These are phyloP conservation scores for Gyrodactylus bullatarudis DNA, from an alignment of 1,140 invertebrate species.

Conservation along the genomic window DNA sequence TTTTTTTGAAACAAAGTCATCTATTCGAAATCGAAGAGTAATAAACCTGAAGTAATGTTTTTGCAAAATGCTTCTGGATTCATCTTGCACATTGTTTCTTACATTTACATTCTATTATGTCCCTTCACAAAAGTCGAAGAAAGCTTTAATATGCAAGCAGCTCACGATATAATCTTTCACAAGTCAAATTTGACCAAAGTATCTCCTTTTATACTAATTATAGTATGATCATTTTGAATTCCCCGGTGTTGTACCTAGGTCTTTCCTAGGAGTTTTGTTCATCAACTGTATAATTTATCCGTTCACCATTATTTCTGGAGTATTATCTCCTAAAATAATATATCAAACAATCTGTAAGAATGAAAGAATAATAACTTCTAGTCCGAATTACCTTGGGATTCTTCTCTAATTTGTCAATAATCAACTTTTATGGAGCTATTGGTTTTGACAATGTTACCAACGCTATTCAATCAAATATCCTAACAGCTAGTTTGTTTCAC, in stretches of 20 bases:
- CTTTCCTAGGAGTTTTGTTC: constrained; percentile 63
- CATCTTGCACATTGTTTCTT: neutral
- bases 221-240: constrained; percentile 93
- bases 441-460: neutral
- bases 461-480: neutral
- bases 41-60: neutral
- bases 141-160: constrained; percentile 84
- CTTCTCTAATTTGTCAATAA: neutral
- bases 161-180: constrained; percentile 74
- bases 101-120: constrained; percentile 23
- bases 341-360: neutral
- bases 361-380: neutral
- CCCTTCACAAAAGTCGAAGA: constrained; percentile 98
- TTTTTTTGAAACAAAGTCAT: too few species aligned
- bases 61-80: neutral
- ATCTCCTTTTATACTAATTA: constrained; percentile 17
- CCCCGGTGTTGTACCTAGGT: constrained; percentile 81
- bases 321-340: constrained; percentile 34
- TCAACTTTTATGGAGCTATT: neutral
- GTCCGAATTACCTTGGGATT: neutral
- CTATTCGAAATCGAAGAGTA: neutral
- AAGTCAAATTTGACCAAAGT: constrained; percentile 45
- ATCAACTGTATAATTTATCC: constrained; percentile 43
- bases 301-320: constrained; percentile 14
- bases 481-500: constrained; percentile 59